A percentile compares a stretch with the other conserved stretches of the same genome.
phyloP scores from a whole-genome alignment of 2,888 invertebrate species.

The Eremobia ochroleuca region DNA sequence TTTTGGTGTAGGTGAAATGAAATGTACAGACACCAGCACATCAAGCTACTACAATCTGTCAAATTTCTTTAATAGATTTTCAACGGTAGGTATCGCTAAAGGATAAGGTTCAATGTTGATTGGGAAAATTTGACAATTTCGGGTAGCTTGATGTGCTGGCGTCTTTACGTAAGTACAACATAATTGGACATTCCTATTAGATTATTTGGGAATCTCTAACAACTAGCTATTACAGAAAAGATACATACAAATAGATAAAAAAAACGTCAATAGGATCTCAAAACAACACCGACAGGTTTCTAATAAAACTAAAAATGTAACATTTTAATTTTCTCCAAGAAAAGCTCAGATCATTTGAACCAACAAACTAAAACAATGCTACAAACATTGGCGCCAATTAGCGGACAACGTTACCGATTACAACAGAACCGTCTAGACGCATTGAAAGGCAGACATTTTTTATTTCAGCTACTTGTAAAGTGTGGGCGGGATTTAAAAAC shows the following conservation, averaged over 20 bases:
- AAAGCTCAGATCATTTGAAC: slow-evolving; percentile 8
- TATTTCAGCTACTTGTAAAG: slow-evolving; percentile 76
- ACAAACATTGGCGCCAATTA: slow-evolving; percentile 61
- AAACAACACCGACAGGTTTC: no score
- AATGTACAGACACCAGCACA: no score
- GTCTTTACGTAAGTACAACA: no score
- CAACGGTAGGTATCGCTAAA: no score
- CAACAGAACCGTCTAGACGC: slow-evolving; percentile 82
- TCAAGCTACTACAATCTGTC: no score
- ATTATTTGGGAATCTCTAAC: neutral
- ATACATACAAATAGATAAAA: no score
- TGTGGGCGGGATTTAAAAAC: slow-evolving; percentile 78
- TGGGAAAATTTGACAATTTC: no score
- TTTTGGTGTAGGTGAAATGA: neutral
- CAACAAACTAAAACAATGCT: slow-evolving; percentile 26
- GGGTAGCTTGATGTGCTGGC: no score
- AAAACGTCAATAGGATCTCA: no score
- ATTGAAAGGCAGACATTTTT: slow-evolving; percentile 83
- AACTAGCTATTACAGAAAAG: neutral
- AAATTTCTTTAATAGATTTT: no score
- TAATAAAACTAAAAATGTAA: neutral
- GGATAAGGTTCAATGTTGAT: no score
- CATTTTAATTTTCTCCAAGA: neutral
- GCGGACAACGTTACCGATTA: slow-evolving; percentile 69
- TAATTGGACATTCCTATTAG: neutral